A percentile compares a stretch with the other conserved stretches of the same genome.
phyloP scores from a whole-genome alignment of 1,140 invertebrate genomes.

The Zaprionus vittiger region DNA sequence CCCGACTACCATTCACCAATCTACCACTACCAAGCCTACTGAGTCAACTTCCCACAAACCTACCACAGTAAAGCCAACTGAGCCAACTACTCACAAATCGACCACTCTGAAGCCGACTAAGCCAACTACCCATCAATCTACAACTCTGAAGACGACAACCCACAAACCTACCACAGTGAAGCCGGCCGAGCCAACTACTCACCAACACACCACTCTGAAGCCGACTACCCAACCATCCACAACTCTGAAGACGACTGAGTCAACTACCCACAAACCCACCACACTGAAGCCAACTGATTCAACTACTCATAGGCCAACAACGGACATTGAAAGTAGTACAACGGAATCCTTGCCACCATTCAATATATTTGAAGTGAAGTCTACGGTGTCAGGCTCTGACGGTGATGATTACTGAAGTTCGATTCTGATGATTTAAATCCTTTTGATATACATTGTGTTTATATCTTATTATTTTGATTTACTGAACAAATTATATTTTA shows the following conservation, averaged over 20 bases:
- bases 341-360: constrained; percentile 42
- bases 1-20: too few relatives aligned
- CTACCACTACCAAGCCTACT: background rate
- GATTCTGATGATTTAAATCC: background rate
- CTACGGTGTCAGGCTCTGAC: background rate
- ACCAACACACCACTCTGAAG: constrained; percentile 8
- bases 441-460: background rate
- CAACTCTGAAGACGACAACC: background rate
- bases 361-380: constrained; percentile 26
- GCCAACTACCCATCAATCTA: background rate
- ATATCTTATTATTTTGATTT: background rate
- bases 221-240: background rate
- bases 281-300: constrained; percentile 4
- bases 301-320: constrained; percentile 1
- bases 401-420: constrained; percentile 3
- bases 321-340: background rate
- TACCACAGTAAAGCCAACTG: background rate
- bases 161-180: background rate
- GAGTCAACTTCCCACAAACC: background rate
- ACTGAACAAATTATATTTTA: background rate
- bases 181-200: background rate
- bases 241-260: background rate
- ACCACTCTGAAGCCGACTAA: background rate
- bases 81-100: background rate
- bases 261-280: constrained; percentile 12